Percentiles rank a stretch among this genome's conserved stretches.
These are phyloP conservation scores for Delichon dasypus DNA, from an alignment of 2,797 vertebrate genomes.

Conservation along the genomic window DNA sequence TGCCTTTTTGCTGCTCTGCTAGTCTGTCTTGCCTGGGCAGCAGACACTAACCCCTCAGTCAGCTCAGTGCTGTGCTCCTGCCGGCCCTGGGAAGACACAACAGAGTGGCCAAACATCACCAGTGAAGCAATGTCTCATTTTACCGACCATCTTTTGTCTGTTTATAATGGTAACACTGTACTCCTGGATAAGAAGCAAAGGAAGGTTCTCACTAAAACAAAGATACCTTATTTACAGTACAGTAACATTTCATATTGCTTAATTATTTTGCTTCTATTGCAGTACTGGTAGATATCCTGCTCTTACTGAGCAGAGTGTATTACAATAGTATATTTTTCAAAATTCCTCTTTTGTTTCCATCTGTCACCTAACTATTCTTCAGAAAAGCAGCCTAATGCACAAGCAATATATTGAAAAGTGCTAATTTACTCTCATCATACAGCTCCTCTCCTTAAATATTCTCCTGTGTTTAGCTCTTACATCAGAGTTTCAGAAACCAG, in stretches of 20 bases:
- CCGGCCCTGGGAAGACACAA: neutral
- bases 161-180: neutral
- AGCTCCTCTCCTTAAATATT: neutral
- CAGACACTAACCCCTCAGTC: neutral
- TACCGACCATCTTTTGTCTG: neutral
- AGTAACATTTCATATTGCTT: neutral
- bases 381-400: neutral
- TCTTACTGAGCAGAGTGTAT: neutral
- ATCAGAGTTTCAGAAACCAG: neutral
- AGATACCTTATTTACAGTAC: neutral
- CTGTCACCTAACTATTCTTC: neutral
- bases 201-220: neutral
- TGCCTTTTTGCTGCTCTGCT: neutral
- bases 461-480: neutral
- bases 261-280: neutral
- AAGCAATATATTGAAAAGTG: neutral
- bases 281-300: neutral
- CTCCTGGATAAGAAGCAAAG: neutral
- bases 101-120: neutral
- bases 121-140: neutral
- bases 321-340: neutral
- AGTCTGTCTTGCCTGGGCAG: neutral
- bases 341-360: neutral
- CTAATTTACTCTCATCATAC: neutral
- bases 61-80: neutral